Percentiles rank a stretch among this genome's conserved stretches.
These are phyloP conservation scores for Drosophila tanythrix DNA, from an alignment of 2,888 invertebrate genomes.

Conservation along the genomic window DNA sequence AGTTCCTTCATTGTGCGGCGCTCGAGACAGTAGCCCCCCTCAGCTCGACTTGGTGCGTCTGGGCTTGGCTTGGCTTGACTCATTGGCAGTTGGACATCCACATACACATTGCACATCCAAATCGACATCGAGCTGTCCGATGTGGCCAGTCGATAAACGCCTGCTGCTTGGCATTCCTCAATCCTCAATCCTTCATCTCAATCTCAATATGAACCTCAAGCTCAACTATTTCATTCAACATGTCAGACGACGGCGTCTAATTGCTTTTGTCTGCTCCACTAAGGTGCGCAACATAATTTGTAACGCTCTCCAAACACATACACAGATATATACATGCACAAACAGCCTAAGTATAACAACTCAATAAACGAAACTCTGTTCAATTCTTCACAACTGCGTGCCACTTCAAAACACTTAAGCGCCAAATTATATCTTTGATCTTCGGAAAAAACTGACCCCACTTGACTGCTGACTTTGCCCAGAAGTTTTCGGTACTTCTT, in stretches of 20 bases:
- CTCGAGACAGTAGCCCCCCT: conserved; percentile 65
- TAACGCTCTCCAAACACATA: conserved; percentile 53
- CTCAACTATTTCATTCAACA: conserved; percentile 73
- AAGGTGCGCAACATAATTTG: conserved; percentile 75
- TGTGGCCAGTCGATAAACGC: conserved; percentile 62
- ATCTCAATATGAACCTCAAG: conserved; percentile 38
- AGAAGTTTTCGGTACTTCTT: conserved; percentile 27
- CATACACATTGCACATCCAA: conserved; percentile 25
- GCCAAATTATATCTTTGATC: conserved; percentile 76
- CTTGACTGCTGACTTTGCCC: conserved; percentile 66
- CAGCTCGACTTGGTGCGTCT: background rate
- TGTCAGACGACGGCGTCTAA: conserved; percentile 77
- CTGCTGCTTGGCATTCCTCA: conserved; percentile 50
- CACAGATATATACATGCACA: conserved; percentile 24
- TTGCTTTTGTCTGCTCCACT: conserved; percentile 80
- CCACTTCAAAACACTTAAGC: conserved; percentile 74
- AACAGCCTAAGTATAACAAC: conserved; percentile 65
- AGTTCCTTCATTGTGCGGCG: conserved; percentile 42
- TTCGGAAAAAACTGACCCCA: conserved; percentile 70
- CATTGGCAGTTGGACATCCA: conserved; percentile 67
- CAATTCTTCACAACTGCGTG: conserved; percentile 39
- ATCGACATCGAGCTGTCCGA: conserved; percentile 60
- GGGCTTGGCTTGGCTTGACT: conserved; percentile 17
- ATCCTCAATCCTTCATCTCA: conserved; percentile 50
- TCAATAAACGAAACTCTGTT: conserved; percentile 63